These are phyloP conservation scores for Catonia carolina DNA, from an alignment of 2,888 invertebrate species.

Conservation along the genomic window DNA sequence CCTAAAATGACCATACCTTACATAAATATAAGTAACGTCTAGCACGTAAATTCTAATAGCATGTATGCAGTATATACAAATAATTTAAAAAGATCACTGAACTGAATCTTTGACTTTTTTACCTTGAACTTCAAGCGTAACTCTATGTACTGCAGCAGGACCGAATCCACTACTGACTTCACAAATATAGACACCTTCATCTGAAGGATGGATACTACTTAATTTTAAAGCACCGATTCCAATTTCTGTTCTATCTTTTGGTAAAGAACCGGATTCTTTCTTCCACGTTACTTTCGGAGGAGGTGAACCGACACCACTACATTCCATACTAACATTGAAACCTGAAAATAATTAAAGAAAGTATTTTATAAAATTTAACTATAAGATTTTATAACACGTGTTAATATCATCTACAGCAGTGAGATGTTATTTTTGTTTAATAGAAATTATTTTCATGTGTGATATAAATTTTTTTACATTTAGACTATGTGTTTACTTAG, in stretches of 20 bases:
- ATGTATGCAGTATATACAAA: too few relatives aligned
- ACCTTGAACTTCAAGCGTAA: conserved; percentile 43
- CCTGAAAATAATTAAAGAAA: conserved; percentile 43
- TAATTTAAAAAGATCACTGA: too few relatives aligned
- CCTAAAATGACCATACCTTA: too few relatives aligned
- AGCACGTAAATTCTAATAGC: too few relatives aligned
- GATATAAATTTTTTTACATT: too few relatives aligned
- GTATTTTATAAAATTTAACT: background rate
- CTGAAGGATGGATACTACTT: conserved; percentile 51
- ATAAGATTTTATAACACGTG: background rate
- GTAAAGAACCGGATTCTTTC: conserved; percentile 52
- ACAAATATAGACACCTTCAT: conserved; percentile 75
- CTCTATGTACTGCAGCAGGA: conserved; percentile 48
- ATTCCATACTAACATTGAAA: conserved; percentile 61
- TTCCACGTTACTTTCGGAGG: conserved; percentile 60
- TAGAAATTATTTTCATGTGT: too few relatives aligned
- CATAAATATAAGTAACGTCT: too few relatives aligned
- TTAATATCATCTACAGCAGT: too few relatives aligned
- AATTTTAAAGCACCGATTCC: conserved; percentile 52
- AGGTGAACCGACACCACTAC: conserved; percentile 62
- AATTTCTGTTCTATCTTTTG: conserved; percentile 44
- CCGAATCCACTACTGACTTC: conserved; percentile 57
- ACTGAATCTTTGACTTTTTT: too few relatives aligned
- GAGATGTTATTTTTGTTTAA: too few relatives aligned
- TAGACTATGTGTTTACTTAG: too few relatives aligned